Base-by-base conservation (phyloP, 2,888 invertebrate species). In the Troides oblongomaculatus region DNA sequence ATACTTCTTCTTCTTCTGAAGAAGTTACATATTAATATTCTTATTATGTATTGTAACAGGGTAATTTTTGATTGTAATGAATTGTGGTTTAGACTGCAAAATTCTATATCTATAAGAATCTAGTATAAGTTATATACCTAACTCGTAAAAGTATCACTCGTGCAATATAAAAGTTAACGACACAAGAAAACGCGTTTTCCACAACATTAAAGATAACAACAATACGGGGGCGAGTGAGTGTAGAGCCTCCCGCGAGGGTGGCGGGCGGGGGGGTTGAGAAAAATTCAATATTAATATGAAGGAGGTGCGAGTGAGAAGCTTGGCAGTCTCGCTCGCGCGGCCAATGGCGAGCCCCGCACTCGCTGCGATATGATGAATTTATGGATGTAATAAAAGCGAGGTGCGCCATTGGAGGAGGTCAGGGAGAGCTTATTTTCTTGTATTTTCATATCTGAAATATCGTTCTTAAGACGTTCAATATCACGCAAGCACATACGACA, bases 201-300 rank as follows among this genome's bases (percentile, higher is more conserved):
- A 92, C 90, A 90, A 91, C 92, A 93, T 93, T 93, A 93, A 92
- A 93, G 92, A 92, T 93, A 93, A 93, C 90, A 91, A 90, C 91
- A 92, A 92, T 92, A 92, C 90, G 92, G 90, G 90, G 91, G 92
- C 87, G 90, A 90, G 90, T 86, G 91, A 90, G 90, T 89, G 86
- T 90, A 92, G 89, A 90, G 91, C 91, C 91, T 91, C 92, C 91
- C 90, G 89, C 84, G 86, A 86, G 88, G 92, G 91, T 87, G 89
- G 88, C 84, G 88, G 84, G 93, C 89, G 85, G 93, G 93, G 46
- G 46, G 89, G 93, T 92, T 93, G 93, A 93, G 92, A 95, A 95
- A 95, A 95, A 95, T 95, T 95, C 94, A 95, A 95, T 95, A 95
- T 95, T 95, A 95, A 95, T 95, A 95, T 95, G 94, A 93, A 94